phyloP scores from a whole-genome alignment of 1,140 invertebrate species.

The Microvelia longipes region DNA sequence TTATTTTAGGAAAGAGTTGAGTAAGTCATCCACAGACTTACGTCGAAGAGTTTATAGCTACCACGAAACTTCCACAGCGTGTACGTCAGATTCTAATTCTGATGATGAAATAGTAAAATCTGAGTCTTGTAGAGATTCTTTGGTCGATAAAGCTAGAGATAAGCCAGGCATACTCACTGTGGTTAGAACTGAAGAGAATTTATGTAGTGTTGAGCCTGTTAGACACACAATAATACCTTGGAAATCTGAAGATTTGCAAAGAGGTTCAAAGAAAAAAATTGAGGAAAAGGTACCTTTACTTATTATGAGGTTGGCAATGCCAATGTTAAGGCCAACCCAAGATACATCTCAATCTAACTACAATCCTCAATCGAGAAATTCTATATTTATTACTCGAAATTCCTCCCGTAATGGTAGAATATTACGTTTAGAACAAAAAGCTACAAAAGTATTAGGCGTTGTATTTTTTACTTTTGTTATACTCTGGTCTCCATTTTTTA shows the following conservation, averaged over 20 bases:
- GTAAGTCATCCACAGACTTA: conserved; percentile 22
- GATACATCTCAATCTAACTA: conserved; percentile 21
- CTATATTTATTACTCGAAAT: conserved; percentile 61
- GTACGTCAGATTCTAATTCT: conserved; percentile 12
- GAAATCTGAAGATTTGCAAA: neutral
- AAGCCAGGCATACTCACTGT: neutral
- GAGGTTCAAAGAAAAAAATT: neutral
- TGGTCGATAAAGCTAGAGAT: neutral
- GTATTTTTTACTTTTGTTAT: conserved; percentile 89
- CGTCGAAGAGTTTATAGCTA: conserved; percentile 36
- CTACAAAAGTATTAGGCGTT: conserved; percentile 82
- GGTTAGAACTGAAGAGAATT: neutral
- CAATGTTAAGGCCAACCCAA: conserved; percentile 5
- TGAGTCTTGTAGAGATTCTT: neutral
- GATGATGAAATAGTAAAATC: conserved; percentile 8
- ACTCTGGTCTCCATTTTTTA: conserved; percentile 86
- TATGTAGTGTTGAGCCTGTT: neutral
- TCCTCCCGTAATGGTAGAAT: conserved; percentile 65
- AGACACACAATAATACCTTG: neutral
- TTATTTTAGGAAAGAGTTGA: conserved; percentile 13
- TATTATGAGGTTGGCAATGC: neutral
- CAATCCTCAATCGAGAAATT: conserved; percentile 51
- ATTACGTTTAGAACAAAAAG: conserved; percentile 73
- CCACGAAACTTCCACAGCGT: conserved; percentile 28
- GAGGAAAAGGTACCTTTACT: neutral